Evolutionary conservation across 2,113 vertebrate genomes (phyloP).

Genomic region (Panthera leo): DNA sequence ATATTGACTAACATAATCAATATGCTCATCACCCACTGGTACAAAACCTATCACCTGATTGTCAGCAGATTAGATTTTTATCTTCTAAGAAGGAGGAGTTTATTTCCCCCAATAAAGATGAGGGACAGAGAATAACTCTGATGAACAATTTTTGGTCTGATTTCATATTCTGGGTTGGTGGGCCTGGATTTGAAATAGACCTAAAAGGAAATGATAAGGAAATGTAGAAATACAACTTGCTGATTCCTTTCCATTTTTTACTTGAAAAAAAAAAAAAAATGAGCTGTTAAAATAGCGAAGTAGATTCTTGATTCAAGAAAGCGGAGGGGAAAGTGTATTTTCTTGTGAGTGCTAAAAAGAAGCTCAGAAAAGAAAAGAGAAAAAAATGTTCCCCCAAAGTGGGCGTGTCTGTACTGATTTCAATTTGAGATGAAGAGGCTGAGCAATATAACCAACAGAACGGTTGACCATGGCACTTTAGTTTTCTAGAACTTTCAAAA

Average conservation of each 20-base stretch:
- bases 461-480: neutral
- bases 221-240: neutral
- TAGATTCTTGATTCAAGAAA: slow-evolving; percentile 29
- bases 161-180: neutral
- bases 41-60: neutral
- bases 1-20: neutral
- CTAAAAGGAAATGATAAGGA: neutral
- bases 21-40: neutral
- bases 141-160: neutral
- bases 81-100: neutral
- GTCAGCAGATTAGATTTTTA: neutral
- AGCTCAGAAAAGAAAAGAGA: neutral
- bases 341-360: neutral
- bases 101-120: neutral
- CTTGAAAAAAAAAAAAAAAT: neutral
- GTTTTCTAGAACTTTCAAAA: neutral
- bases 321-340: neutral
- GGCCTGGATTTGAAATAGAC: neutral
- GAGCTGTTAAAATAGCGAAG: neutral
- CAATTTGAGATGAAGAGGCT: neutral
- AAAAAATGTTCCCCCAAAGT: neutral
- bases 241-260: neutral
- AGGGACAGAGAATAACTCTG: neutral
- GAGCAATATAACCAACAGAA: neutral
- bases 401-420: neutral